Evolutionary conservation across 2,113 vertebrate genomes (phyloP).

Genomic region (Festucalex cinctus): DNA sequence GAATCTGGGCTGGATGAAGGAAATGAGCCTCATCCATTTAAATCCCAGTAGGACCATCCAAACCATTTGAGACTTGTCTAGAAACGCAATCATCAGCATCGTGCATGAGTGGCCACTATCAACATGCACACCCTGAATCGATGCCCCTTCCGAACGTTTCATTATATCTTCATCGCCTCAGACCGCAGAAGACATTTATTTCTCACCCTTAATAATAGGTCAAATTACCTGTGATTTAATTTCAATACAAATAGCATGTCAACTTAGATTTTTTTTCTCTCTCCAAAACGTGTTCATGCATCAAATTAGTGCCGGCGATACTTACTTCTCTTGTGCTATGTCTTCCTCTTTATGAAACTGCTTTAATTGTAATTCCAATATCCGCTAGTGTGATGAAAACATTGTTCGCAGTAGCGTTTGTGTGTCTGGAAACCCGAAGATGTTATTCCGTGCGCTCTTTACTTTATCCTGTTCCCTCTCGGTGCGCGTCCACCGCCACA

Average conservation of each 20-base stretch:
- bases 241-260: not conserved
- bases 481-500: conserved; percentile 32
- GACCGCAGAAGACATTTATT: not conserved
- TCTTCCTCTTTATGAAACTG: conserved; percentile 60
- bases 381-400: conserved; percentile 19
- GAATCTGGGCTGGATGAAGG: conserved; percentile 54
- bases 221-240: not conserved
- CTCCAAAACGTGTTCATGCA: not conserved
- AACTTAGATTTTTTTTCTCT: not conserved
- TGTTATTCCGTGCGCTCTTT: conserved; percentile 21
- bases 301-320: not conserved
- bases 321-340: conserved; percentile 50
- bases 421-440: conserved; percentile 6
- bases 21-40: conserved; percentile 55
- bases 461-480: conserved; percentile 26
- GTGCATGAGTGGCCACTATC: conserved; percentile 26
- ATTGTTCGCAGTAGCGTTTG: conserved; percentile 41
- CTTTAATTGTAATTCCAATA: conserved; percentile 47
- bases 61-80: conserved; percentile 36
- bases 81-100: conserved; percentile 48
- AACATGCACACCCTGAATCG: conserved; percentile 12
- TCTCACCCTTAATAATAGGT: not conserved
- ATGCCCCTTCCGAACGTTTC: not conserved
- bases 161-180: not conserved
- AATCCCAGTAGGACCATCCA: conserved; percentile 53